Percentiles rank a stretch among this genome's conserved stretches.
Conservation (phyloP, 2,113 vertebrate genomes). For the Microtus oregoni region DNA sequence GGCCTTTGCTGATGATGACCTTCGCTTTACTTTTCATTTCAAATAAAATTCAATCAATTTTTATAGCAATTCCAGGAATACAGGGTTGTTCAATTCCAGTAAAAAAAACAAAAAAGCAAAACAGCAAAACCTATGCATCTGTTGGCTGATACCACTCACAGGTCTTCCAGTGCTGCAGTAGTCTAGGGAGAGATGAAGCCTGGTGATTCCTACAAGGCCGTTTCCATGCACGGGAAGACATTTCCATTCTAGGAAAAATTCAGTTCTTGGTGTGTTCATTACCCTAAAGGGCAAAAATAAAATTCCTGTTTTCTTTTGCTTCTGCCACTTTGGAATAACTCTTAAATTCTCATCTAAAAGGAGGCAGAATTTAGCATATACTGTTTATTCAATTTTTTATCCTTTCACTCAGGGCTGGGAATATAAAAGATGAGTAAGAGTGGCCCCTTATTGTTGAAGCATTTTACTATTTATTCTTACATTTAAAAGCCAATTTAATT, state of each 20-base stretch:
- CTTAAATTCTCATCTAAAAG: background rate
- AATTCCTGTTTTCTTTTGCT: background rate
- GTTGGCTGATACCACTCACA: background rate
- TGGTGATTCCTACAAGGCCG: background rate
- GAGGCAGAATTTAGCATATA: background rate
- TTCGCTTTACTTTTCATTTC: background rate
- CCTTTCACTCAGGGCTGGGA: background rate
- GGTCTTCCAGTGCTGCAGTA: background rate
- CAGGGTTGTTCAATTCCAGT: constrained; percentile 1
- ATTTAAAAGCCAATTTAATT: constrained; percentile 45
- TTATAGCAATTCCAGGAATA: background rate
- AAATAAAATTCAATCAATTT: background rate
- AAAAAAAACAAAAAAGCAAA: background rate
- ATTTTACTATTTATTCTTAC: constrained; percentile 9
- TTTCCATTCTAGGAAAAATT: background rate
- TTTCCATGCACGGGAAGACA: background rate
- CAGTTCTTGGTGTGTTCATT: background rate
- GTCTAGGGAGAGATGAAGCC: background rate
- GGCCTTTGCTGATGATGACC: background rate
- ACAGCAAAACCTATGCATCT: background rate
- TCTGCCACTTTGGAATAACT: background rate
- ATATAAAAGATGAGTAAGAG: background rate
- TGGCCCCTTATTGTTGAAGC: background rate
- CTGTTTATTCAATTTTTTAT: background rate
- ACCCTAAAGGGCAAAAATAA: background rate